phyloP scores from a whole-genome alignment of 2,113 vertebrate species.

The Nipponia nippon region DNA sequence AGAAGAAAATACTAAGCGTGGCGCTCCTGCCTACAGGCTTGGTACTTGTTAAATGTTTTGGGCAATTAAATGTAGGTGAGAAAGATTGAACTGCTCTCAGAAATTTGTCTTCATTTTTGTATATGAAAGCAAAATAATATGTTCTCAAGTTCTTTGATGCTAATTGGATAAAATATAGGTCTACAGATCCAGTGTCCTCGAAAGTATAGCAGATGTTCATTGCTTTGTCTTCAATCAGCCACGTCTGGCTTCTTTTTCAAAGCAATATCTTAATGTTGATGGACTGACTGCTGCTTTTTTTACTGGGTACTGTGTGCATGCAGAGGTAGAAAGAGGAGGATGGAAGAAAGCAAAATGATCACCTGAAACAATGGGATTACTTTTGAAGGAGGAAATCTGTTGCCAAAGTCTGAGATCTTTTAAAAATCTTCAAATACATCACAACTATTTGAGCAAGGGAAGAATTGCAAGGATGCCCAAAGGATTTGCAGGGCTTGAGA shows the following conservation, averaged over 20 bases:
- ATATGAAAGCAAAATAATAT: neutral
- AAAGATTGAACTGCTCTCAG: conserved; percentile 3
- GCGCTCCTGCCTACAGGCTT: conserved; percentile 71
- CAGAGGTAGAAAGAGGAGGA: neutral
- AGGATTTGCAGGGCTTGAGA: neutral
- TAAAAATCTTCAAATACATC: neutral
- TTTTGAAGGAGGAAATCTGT: conserved; percentile 1
- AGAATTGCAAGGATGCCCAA: neutral
- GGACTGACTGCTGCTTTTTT: neutral
- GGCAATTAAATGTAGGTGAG: conserved; percentile 57
- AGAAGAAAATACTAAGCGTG: conserved; percentile 67
- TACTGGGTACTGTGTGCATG: neutral
- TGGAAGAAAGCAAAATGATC: conserved; percentile 15
- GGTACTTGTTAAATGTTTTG: conserved; percentile 78
- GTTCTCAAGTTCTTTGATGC: conserved; percentile 58
- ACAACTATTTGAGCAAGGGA: neutral
- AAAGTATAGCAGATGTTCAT: conserved; percentile 51
- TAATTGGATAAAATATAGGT: conserved; percentile 68
- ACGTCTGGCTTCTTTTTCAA: conserved; percentile 30
- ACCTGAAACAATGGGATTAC: conserved; percentile 27
- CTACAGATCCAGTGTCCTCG: conserved; percentile 52
- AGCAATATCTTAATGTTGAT: neutral
- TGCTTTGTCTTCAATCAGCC: conserved; percentile 48
- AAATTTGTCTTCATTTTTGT: neutral
- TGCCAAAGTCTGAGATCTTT: neutral